A percentile compares a stretch with the other conserved stretches of the same genome.
These are phyloP conservation scores for Acrobasis suavella DNA, from an alignment of 2,888 invertebrate species.

Conservation along the genomic window DNA sequence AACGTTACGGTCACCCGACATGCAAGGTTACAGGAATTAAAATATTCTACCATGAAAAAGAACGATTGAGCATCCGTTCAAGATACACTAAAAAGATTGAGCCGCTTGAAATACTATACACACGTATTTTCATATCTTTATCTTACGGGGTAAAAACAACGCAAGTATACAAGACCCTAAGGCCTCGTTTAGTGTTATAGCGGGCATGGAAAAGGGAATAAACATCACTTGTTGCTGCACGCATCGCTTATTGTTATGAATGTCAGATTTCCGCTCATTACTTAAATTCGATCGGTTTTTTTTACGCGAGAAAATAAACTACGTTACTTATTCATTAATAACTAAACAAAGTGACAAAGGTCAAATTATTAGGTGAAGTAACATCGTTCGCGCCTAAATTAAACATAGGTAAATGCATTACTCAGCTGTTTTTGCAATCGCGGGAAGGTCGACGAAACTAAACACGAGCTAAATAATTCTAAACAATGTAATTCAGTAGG, in stretches of 20 bases:
- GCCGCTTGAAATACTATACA: neutral
- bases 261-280: too few species aligned
- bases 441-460: constrained; percentile 41
- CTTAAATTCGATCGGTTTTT: too few species aligned
- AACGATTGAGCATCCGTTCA: neutral
- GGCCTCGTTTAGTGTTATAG: too few species aligned
- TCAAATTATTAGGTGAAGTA: constrained; percentile 33
- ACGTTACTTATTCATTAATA: too few species aligned
- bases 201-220: too few species aligned
- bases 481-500: constrained; percentile 32
- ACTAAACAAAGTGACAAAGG: constrained; percentile 22
- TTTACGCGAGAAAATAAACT: too few species aligned
- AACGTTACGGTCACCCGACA: neutral
- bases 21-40: neutral
- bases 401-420: constrained; percentile 38
- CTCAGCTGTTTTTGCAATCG: constrained; percentile 47
- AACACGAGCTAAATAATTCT: constrained; percentile 29
- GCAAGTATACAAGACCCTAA: too few species aligned
- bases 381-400: constrained; percentile 40
- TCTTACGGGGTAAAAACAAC: too few species aligned
- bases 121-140: too few species aligned
- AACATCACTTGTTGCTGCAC: too few species aligned
- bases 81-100: neutral
- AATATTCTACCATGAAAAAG: neutral
- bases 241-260: too few species aligned